Evolutionary conservation across 92 coral and sea anemone species (phyloP).

Genomic region (Metridium senile): DNA sequence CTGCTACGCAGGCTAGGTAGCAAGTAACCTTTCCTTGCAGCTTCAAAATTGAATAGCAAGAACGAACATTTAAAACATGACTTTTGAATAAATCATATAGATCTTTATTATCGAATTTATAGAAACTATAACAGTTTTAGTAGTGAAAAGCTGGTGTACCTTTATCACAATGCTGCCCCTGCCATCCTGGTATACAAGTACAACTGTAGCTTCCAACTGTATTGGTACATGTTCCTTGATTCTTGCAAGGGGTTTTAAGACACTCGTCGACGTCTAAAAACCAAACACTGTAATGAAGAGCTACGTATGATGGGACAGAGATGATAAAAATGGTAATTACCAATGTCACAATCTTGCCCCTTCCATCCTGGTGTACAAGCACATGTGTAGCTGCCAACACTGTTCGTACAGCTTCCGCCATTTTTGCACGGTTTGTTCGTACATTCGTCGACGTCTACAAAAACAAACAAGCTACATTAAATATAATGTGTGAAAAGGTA

Average conservation of each 20-base stretch:
- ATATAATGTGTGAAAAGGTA: too few relatives aligned
- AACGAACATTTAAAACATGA: too few relatives aligned
- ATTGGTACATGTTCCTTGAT: conserved; percentile 23
- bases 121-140: not conserved
- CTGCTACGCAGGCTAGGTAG: too few relatives aligned
- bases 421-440: not conserved
- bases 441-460: not conserved
- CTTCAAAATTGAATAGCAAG: too few relatives aligned
- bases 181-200: conserved; percentile 20
- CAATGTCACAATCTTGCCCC: conserved; percentile 17
- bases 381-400: not conserved
- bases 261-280: conserved; percentile 3
- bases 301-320: too few relatives aligned
- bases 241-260: conserved; percentile 20
- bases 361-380: not conserved
- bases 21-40: too few relatives aligned
- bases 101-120: too few relatives aligned
- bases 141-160: not conserved
- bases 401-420: not conserved
- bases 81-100: too few relatives aligned
- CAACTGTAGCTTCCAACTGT: conserved; percentile 28
- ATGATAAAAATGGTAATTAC: not conserved
- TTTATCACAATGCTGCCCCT: conserved; percentile 19
- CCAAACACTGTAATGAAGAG: too few relatives aligned
- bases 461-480: too few relatives aligned